Percentiles rank a stretch among this genome's conserved stretches.
phyloP scores from a whole-genome alignment of 2,113 vertebrate species.

The Neolamprologus caudopunctatus region DNA sequence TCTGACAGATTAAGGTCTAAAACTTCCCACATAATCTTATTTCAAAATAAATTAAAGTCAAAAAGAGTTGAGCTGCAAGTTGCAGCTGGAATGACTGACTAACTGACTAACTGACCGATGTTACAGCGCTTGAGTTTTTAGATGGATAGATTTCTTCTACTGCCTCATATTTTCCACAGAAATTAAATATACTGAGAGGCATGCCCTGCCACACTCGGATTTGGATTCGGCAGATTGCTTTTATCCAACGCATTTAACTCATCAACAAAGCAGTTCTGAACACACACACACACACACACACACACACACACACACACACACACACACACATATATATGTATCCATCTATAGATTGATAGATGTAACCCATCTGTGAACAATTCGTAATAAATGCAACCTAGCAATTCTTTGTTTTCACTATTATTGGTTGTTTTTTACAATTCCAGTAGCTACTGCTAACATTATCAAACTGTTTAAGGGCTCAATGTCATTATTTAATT shows the following conservation, averaged over 20 bases:
- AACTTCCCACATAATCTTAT: conserved; percentile 7
- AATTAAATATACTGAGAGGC: conserved; percentile 8
- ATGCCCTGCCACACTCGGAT: neutral
- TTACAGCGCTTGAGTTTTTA: neutral
- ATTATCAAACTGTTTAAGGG: neutral
- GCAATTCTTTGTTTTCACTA: neutral
- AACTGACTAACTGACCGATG: neutral
- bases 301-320: rapidly evolving
- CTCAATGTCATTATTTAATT: neutral
- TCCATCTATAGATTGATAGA: neutral
- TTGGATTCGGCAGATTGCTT: neutral
- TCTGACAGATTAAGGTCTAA: conserved; percentile 2
- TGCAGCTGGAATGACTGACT: neutral
- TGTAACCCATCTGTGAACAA: neutral
- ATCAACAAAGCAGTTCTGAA: neutral
- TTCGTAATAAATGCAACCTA: neutral
- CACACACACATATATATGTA: rapidly evolving
- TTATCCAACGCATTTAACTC: neutral
- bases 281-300: neutral
- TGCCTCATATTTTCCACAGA: conserved; percentile 44
- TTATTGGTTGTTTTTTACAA: neutral
- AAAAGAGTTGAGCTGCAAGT: neutral
- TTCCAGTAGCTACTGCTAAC: neutral
- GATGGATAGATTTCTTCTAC: neutral
- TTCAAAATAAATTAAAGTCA: conserved; percentile 16